These are phyloP conservation scores for Orchesella cincta DNA, from an alignment of 1,140 invertebrate genomes.

Conservation along the genomic window DNA sequence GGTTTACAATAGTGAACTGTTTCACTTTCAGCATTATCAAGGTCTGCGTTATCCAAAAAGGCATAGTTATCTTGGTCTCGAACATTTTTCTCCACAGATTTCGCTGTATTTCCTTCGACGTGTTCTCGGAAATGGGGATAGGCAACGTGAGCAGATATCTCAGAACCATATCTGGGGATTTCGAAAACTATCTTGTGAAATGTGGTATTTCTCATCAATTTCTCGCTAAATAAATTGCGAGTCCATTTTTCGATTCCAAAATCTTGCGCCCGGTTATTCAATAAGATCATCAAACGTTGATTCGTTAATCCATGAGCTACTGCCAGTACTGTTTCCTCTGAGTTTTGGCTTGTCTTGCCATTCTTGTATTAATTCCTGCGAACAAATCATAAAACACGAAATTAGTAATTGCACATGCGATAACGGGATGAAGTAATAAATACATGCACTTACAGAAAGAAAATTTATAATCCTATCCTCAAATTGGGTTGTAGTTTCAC, in stretches of 20 bases:
- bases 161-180: neutral
- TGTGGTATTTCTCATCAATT: neutral
- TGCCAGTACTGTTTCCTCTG: neutral
- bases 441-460: neutral
- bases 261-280: neutral
- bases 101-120: neutral
- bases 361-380: neutral
- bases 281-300: slow-evolving; percentile 16
- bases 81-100: neutral
- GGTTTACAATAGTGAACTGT: slow-evolving; percentile 8
- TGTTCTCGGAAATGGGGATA: slow-evolving; percentile 5
- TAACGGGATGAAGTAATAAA: neutral
- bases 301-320: neutral
- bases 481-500: neutral
- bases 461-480: neutral
- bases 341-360: neutral
- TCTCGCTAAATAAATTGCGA: neutral
- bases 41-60: neutral
- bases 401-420: no score
- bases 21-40: neutral
- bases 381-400: neutral
- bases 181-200: neutral
- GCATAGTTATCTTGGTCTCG: neutral
- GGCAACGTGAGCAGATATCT: neutral
- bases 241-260: neutral